Percentiles rank a stretch among this genome's conserved stretches.
Conservation (phyloP, 2,888 invertebrate species). For the Microplitis deprimator region DNA sequence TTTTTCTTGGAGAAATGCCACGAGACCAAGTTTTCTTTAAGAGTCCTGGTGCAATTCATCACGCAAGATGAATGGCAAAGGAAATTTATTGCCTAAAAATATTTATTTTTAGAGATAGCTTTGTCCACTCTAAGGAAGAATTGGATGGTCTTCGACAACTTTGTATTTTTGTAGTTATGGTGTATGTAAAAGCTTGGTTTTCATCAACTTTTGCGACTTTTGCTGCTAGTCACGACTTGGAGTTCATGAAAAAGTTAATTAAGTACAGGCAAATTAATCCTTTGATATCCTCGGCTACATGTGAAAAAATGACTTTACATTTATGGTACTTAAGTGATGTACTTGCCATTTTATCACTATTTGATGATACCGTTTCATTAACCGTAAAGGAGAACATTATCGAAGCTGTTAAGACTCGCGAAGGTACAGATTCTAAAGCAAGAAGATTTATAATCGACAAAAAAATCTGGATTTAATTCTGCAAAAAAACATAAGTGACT, state of each 20-base stretch:
- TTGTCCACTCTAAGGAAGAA: slow-evolving; percentile 22
- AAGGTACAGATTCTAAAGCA: slow-evolving; percentile 11
- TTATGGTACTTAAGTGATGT: background rate
- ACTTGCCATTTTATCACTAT: slow-evolving; percentile 27
- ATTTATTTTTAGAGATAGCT: slow-evolving; percentile 36
- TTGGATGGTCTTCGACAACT: no score
- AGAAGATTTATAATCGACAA: slow-evolving; percentile 23
- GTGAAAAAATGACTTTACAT: slow-evolving; percentile 15
- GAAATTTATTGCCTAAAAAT: slow-evolving; percentile 37
- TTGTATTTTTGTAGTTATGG: no score
- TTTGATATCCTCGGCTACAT: slow-evolving; percentile 25
- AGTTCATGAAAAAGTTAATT: slow-evolving; percentile 18
- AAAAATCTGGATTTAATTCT: slow-evolving; percentile 21
- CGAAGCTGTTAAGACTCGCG: slow-evolving; percentile 31
- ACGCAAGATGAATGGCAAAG: slow-evolving; percentile 35
- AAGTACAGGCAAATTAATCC: slow-evolving; percentile 27
- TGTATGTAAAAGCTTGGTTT: no score
- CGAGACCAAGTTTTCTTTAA: slow-evolving; percentile 22
- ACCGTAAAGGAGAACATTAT: slow-evolving; percentile 29
- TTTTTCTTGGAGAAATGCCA: slow-evolving; percentile 31
- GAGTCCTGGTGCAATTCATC: slow-evolving; percentile 30
- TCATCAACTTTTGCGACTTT: slow-evolving; percentile 27
- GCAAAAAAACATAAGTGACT: background rate
- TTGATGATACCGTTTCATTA: slow-evolving; percentile 29
- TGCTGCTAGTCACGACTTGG: slow-evolving; percentile 35